Evolutionary conservation across 2,888 invertebrate genomes (phyloP), one percentile per base, ranked within the genome.

Genomic region (Acronicta leporina): DNA sequence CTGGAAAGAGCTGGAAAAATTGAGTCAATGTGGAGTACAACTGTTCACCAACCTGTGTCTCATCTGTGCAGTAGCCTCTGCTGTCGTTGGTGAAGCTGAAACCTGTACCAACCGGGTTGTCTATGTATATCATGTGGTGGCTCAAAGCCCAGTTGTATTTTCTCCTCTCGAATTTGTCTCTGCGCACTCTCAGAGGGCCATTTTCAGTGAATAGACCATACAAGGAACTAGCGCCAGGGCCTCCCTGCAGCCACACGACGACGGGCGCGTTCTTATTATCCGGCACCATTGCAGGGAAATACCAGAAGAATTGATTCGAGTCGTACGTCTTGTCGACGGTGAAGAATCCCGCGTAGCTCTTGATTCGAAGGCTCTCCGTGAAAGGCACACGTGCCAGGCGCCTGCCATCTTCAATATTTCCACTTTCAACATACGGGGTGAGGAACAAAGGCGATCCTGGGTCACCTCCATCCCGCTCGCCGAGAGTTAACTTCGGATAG

Each of bases 101-200:
- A 0, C 99, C 99, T 2, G 98, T 97, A 2, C 98, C 98, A 0
- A 98, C 99, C 0, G 99, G 99, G 88, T 98, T 99, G 87, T 99
- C 99, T 57, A 99, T 97, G 86, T 97, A 99, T 55, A 99, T 95
- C 43, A 99, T 89, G 75, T 97, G 96, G 86, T 97, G 97, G 10
- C 96, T 96, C 42, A 95, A 90, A 56, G 96, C 96, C 99, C 99
- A 99, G 9, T 97, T 96, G 77, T 96, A 97, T 75, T 97, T 95
- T 42, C 98, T 95, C 68, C 95, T 91, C 69, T 94, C 91, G 51
- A 97, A 87, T 77, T 81, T 88, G 4, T 77, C 79, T 14, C 84
- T 81, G 6, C 87, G 78, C 0, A 92, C 91, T 73, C 87, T 86
- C 0, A 94, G 70, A 0, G 98, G 98, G 0, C 99, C 97, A 84